Evolutionary conservation across 2,888 invertebrate genomes (phyloP), one percentile per base, ranked within the genome.

Genomic region (Galeruca laticollis): DNA sequence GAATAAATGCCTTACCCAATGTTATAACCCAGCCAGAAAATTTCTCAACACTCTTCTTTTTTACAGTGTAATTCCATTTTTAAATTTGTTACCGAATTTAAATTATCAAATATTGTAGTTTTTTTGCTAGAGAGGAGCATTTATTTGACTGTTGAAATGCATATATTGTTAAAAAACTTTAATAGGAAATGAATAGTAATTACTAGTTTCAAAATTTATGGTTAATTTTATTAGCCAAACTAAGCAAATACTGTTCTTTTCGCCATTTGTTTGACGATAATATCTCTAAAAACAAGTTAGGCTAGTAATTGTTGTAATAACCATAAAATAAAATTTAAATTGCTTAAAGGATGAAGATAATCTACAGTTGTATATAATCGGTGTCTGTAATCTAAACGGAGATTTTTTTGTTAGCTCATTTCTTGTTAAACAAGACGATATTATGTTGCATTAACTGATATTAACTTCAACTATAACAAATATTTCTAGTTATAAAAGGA

Each of bases 301-400:
- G 47, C 3, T 49, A 26, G 66, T 76, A 75, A 76, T 75, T 69
- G 72, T 70, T 62, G 70, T 74, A 73, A 76, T 76, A 76, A 76
- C 73, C 65, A 70, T 73, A 71, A 74, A 70, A 76, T 76, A 75
- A 75, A 74, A 73, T 74, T 72, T 73, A 76, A 76, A 74, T 71
- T 68, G 60, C 59, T 67, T 57, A 31, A 71, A 75, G 72, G 70
- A 73, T 71, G 73, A 75, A 71, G 56, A 52, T 70, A 70, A 74
- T 56, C 65, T 52, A 66, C 69, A 31, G 64, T 64, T 62, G 59
- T 65, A 61, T 63, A 63, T 71, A 73, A 73, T 73, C 71, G 43
- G 43, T 62, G 60, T 67, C 26, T 68, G 69, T 69, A 49, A 60
- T 60, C 60, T 18, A 47, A 47, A 18, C 47, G 9, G 18, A 18